Conservation (phyloP, 2,113 vertebrate species). For the Microcebus griseorufus region DNA sequence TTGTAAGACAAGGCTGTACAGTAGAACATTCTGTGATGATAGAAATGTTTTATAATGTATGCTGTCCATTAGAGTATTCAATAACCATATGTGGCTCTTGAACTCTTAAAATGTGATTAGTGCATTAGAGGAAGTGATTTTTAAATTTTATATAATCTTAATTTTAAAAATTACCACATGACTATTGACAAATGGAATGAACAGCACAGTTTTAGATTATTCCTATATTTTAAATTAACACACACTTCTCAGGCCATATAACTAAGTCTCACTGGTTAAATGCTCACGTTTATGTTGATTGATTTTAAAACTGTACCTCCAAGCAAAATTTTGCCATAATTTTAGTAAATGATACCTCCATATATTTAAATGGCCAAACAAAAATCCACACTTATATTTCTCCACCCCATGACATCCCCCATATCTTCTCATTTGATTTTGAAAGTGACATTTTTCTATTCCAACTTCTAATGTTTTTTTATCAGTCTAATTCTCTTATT, state of each 20-base stretch:
- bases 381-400: not conserved
- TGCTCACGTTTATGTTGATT: not conserved
- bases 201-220: not conserved
- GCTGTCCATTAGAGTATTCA: not conserved
- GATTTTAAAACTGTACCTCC: not conserved
- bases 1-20: not conserved
- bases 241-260: not conserved
- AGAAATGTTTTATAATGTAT: not conserved
- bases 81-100: rapidly evolving
- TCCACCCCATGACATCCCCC: rapidly evolving
- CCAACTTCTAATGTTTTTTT: not conserved
- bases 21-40: not conserved
- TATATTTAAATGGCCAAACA: not conserved
- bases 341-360: not conserved
- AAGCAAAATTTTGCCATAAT: not conserved
- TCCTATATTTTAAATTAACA: not conserved
- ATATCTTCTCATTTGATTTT: not conserved
- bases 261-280: not conserved
- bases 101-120: not conserved
- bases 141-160: not conserved
- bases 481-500: not conserved
- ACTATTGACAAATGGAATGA: not conserved
- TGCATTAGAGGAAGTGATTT: not conserved
- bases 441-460: not conserved
- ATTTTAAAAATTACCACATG: not conserved